Base-by-base conservation (phyloP, 2,113 vertebrate species). In the Saccopteryx bilineata region DNA sequence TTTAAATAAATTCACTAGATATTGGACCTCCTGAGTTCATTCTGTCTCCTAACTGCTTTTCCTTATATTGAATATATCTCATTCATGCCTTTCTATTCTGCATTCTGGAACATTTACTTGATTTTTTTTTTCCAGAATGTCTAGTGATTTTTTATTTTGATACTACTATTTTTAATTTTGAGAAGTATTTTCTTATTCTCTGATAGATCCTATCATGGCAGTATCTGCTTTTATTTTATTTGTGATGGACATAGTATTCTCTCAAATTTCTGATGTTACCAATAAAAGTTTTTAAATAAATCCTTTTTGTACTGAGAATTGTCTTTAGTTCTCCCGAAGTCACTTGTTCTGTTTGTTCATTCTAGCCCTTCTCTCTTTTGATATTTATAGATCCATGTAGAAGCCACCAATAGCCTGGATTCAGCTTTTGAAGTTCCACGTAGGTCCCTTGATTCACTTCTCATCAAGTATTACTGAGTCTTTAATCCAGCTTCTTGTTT, bases 291-390 rank as follows among this genome's bases (percentile, higher is more conserved):
- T 94, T 66, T 39, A 69, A 84, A 74, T 31, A 84, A 33, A 63
- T 80, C 10, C 54, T 24, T 52, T 72, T 61, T n/a, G 56, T 61
- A 61, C 18, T 93, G 28, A 79, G 81, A 68, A 72, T 71, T 69
- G 21, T 79, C 26, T 85, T 90, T 78, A n/a, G 63, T 85, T 84
- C 80, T 90, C 69, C 63, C 78, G 80, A 78, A n/a, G 56, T 79
- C 26, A 56, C 80, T 69, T 48, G 31, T 71, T 61, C 12, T 84
- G 7, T 90, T 39, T 52, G 39, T 69, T 85, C 26, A 21, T 78
- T 58, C 26, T 18, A 58, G 72, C 13, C 56, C 65, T 54, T 46
- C 71, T 66, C 33, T 89, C 50, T 93, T 93, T 71, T 12, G 54
- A 46, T 71, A 24, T 79, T 65, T 80, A 79, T 60, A 86, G 19